Evolutionary conservation across 2,113 vertebrate species (phyloP).

Genomic region (Chionomys nivalis): DNA sequence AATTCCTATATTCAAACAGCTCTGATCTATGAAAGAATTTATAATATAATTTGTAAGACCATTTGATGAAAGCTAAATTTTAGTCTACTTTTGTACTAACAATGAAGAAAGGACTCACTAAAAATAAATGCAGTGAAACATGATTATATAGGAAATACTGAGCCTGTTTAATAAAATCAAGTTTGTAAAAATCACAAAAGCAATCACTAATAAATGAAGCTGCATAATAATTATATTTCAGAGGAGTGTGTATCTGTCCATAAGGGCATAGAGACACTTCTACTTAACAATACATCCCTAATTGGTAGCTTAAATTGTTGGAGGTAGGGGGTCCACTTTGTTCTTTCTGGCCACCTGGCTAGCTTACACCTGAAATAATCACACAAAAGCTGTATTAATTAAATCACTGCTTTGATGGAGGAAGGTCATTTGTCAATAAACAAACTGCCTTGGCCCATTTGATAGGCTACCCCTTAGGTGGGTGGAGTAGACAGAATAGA

Average conservation of each 20-base stretch:
- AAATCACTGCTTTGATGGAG: no score
- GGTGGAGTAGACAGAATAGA: no score
- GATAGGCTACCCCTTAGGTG: no score
- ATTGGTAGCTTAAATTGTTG: neutral
- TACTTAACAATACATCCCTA: neutral
- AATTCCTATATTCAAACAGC: neutral
- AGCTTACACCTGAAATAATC: no score
- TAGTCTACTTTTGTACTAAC: neutral
- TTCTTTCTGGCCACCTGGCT: no score
- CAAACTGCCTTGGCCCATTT: no score
- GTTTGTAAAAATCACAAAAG: neutral
- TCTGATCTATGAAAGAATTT: neutral
- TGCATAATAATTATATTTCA: neutral
- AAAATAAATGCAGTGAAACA: neutral
- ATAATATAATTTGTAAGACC: neutral
- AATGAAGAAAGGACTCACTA: neutral
- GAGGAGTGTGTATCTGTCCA: neutral
- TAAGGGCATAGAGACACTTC: neutral
- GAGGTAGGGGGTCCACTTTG: no score
- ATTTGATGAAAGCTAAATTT: constrained; percentile 14
- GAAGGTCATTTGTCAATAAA: no score
- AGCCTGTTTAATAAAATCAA: neutral
- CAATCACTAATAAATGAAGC: neutral
- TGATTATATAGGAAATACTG: neutral
- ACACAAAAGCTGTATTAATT: no score